These are phyloP conservation scores for Lipophrys pholis DNA, from an alignment of 2,113 vertebrate species.

Conservation along the genomic window DNA sequence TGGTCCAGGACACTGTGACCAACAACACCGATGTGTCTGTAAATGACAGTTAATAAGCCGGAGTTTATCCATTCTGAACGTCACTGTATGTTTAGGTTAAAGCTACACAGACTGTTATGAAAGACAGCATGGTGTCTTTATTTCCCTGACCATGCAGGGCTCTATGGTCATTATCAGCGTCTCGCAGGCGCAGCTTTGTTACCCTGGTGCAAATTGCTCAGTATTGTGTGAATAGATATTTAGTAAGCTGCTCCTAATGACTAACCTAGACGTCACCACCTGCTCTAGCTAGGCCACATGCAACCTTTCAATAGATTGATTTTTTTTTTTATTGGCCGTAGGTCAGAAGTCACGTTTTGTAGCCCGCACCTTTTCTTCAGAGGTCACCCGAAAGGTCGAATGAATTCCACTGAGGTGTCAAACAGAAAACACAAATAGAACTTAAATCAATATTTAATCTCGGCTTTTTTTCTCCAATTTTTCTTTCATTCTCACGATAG, in stretches of 20 bases:
- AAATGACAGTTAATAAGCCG: background rate
- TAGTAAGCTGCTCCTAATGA: constrained; percentile 60
- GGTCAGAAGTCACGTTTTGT: constrained; percentile 51
- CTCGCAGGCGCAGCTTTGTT: constrained; percentile 16
- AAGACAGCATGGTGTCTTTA: background rate
- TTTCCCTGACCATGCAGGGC: constrained; percentile 1
- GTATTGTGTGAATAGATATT: constrained; percentile 68
- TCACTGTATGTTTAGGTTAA: too few relatives aligned
- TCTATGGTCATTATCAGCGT: background rate
- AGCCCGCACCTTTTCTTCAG: constrained; percentile 26
- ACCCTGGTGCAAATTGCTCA: constrained; percentile 64
- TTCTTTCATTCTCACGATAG: constrained; percentile 6
- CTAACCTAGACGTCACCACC: constrained; percentile 53
- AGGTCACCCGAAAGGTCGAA: constrained; percentile 40
- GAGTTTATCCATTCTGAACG: too few relatives aligned
- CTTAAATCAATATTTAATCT: constrained; percentile 4
- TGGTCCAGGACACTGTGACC: too few relatives aligned
- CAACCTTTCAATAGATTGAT: constrained; percentile 56
- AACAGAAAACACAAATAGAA: background rate
- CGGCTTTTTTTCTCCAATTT: background rate
- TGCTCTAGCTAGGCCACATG: constrained; percentile 50
- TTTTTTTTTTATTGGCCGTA: constrained; percentile 21
- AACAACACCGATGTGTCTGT: too few relatives aligned
- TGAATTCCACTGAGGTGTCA: background rate
- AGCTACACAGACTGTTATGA: background rate